Conservation (phyloP, 1,140 invertebrate genomes). For the Trichonephila inaurata region DNA sequence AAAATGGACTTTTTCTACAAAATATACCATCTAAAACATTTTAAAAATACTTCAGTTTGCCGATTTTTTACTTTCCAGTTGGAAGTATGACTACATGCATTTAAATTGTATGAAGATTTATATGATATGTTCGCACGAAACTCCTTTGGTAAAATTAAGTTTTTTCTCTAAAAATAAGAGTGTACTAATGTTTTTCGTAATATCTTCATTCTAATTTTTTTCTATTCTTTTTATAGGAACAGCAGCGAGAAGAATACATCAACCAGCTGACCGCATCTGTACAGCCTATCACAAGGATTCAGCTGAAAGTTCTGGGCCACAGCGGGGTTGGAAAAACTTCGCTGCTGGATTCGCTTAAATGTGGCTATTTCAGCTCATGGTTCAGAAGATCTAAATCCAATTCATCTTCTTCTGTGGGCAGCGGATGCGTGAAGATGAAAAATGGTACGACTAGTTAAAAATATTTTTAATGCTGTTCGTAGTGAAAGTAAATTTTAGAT, state of each 20-base stretch:
- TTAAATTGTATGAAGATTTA: no score
- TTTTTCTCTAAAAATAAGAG: no score
- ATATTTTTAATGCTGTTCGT: not conserved
- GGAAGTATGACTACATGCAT: no score
- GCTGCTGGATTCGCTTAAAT: slow-evolving; percentile 87
- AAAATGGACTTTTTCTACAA: no score
- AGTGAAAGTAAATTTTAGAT: not conserved
- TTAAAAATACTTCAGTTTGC: no score
- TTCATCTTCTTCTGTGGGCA: slow-evolving; percentile 80
- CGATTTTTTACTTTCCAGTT: no score
- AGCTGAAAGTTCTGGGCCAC: slow-evolving; percentile 90
- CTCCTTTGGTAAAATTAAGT: no score
- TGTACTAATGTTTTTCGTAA: no score
- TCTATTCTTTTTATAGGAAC: slow-evolving; percentile 81
- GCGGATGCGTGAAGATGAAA: slow-evolving; percentile 49
- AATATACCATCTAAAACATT: no score
- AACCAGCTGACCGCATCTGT: slow-evolving; percentile 86
- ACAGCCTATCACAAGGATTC: slow-evolving; percentile 86
- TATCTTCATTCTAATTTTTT: no score
- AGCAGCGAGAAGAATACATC: slow-evolving; percentile 85
- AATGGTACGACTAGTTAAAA: slow-evolving; percentile 38
- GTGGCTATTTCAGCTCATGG: slow-evolving; percentile 86
- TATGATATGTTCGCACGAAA: no score
- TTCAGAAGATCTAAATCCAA: slow-evolving; percentile 83
- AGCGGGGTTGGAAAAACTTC: slow-evolving; percentile 89